These are phyloP conservation scores for Acrocephalus kingi DNA, from an alignment of 2,113 vertebrate species.

Conservation along the genomic window DNA sequence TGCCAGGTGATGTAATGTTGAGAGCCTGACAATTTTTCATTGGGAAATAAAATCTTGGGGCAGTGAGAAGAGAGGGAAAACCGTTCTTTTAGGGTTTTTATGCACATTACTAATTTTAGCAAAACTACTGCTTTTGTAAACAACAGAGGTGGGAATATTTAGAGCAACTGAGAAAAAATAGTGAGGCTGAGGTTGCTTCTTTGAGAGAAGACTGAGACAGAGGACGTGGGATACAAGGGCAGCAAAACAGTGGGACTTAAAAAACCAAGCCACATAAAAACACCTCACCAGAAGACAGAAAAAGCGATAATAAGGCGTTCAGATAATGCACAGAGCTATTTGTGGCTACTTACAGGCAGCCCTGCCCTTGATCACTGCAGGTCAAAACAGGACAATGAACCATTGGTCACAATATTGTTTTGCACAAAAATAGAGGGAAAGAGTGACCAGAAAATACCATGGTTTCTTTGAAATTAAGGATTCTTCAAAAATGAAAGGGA, in stretches of 20 bases:
- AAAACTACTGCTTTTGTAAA: not conserved
- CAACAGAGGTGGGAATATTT: not conserved
- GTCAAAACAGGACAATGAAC: not conserved
- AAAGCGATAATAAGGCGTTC: not conserved
- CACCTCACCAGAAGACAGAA: not conserved
- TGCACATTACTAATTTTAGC: not conserved
- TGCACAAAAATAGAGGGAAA: not conserved
- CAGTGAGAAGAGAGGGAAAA: not conserved
- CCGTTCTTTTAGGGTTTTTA: not conserved
- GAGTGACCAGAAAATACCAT: not conserved
- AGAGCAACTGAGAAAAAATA: not conserved
- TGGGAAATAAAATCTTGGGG: not conserved
- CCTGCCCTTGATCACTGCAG: not conserved
- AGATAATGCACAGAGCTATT: not conserved
- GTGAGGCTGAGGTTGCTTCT: not conserved
- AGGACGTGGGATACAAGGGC: not conserved
- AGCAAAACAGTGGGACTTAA: not conserved
- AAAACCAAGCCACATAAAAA: not conserved
- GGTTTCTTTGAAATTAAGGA: not conserved
- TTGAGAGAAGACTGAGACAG: not conserved
- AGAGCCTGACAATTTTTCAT: not conserved
- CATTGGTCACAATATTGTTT: not conserved
- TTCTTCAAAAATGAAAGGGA: not conserved
- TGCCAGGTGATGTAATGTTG: not conserved
- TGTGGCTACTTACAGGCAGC: not conserved